These are phyloP conservation scores for Samia ricini DNA, from an alignment of 1,140 invertebrate species.

Conservation along the genomic window DNA sequence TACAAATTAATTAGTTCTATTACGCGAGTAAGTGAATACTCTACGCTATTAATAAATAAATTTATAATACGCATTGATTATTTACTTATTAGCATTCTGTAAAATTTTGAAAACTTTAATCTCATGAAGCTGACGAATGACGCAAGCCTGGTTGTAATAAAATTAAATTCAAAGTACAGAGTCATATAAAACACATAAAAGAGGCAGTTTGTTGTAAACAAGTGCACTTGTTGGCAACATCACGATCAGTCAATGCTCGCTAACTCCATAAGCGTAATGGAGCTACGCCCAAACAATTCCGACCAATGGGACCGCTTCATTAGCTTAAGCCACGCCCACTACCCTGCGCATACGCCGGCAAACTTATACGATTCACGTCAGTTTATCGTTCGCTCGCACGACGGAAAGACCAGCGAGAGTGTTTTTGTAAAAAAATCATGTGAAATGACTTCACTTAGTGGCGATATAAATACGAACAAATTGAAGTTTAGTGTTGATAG, in stretches of 20 bases:
- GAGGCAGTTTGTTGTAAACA: conserved; percentile 71
- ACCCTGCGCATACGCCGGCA: conserved; percentile 51
- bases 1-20: background rate
- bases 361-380: conserved; percentile 33
- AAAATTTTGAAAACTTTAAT: background rate
- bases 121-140: conserved; percentile 33
- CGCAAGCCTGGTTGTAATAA: conserved; percentile 54
- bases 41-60: background rate
- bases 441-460: conserved; percentile 63
- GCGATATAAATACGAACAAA: conserved; percentile 55
- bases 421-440: conserved; percentile 26
- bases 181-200: conserved; percentile 75
- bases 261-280: conserved; percentile 45
- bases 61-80: background rate
- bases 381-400: conserved; percentile 55
- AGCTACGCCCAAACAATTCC: conserved; percentile 42
- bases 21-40: background rate
- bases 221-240: conserved; percentile 63
- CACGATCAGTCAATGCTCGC: conserved; percentile 49
- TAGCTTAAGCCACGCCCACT: conserved; percentile 50
- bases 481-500: conserved; percentile 73
- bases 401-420: conserved; percentile 25
- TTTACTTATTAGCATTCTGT: background rate
- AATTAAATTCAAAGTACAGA: conserved; percentile 65
- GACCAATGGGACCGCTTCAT: conserved; percentile 45